Conservation (phyloP, 1,140 invertebrate species). For the Caenorhabditis brenneri region DNA sequence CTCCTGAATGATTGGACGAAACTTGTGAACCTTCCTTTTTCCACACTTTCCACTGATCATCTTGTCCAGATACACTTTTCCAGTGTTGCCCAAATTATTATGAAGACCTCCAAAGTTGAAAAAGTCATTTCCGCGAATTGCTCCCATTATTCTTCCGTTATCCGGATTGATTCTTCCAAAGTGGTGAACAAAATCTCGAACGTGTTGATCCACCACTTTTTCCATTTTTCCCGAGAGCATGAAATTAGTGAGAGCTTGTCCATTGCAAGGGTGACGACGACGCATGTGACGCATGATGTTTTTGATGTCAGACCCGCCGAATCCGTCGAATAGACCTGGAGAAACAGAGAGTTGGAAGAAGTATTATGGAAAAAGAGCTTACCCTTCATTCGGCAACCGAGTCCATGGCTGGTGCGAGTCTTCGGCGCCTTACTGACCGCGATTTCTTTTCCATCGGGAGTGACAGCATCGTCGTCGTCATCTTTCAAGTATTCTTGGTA, state of each 20-base stretch:
- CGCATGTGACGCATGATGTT: slow-evolving; percentile 23
- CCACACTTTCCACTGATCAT: slow-evolving; percentile 68
- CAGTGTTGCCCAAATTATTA: slow-evolving; percentile 66
- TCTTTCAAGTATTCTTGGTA: not conserved
- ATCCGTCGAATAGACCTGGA: slow-evolving; percentile 1
- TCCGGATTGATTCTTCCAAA: slow-evolving; percentile 68
- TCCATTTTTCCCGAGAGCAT: slow-evolving; percentile 60
- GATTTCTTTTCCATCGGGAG: not conserved
- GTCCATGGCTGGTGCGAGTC: not conserved
- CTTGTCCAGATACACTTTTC: slow-evolving; percentile 65
- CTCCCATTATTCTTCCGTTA: slow-evolving; percentile 62
- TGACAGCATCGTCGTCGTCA: not conserved
- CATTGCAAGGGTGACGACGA: not conserved
- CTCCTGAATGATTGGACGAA: not conserved
- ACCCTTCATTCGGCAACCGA: slow-evolving; percentile 15
- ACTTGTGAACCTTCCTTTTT: slow-evolving; percentile 47
- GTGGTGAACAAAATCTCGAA: slow-evolving; percentile 68
- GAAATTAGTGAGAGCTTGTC: not conserved
- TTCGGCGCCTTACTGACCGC: slow-evolving; percentile 28
- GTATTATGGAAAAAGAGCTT: not conserved
- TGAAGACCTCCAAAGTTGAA: slow-evolving; percentile 67
- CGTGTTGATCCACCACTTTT: slow-evolving; percentile 67
- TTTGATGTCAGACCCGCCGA: not conserved
- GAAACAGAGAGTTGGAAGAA: not conserved
- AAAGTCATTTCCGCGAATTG: slow-evolving; percentile 57